Conservation (phyloP, 2,113 vertebrate genomes). For the Gadus chalcogrammus region DNA sequence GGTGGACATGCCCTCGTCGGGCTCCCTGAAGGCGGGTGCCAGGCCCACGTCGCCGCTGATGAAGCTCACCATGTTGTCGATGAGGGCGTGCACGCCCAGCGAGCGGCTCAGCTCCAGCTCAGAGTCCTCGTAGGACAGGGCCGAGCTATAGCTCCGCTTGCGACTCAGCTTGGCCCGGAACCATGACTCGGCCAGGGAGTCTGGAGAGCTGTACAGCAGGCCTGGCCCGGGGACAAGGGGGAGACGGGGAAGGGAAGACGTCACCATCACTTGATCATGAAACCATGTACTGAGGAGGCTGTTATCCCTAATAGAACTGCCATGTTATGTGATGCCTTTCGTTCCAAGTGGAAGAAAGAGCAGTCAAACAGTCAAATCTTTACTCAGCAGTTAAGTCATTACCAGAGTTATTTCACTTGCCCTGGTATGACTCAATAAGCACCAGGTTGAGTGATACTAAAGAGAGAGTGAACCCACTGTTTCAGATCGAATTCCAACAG, state of each 20-base stretch:
- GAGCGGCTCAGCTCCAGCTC: conserved; percentile 85
- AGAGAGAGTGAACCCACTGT: no score
- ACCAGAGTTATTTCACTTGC: no score
- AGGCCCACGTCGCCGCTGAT: conserved; percentile 90
- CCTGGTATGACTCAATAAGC: no score
- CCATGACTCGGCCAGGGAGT: conserved; percentile 88
- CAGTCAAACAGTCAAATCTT: neutral
- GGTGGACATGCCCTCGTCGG: conserved; percentile 92
- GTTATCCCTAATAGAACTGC: conserved; percentile 23
- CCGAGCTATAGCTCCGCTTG: conserved; percentile 78
- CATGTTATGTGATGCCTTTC: conserved; percentile 27
- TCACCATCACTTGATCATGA: conserved; percentile 5
- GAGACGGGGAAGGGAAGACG: neutral
- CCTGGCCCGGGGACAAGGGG: conserved; percentile 43
- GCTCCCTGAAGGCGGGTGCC: conserved; percentile 89
- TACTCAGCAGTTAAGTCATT: no score
- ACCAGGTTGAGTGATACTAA: no score
- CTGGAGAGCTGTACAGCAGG: conserved; percentile 69
- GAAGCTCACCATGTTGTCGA: conserved; percentile 93
- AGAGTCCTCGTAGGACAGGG: conserved; percentile 80
- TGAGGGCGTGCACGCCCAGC: conserved; percentile 85
- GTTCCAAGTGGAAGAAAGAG: conserved; percentile 25
- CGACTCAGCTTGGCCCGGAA: conserved; percentile 81
- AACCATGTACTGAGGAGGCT: conserved; percentile 14
- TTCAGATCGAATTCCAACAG: no score